phyloP scores from a whole-genome alignment of 2,888 invertebrate species.

The Sericinus montela region DNA sequence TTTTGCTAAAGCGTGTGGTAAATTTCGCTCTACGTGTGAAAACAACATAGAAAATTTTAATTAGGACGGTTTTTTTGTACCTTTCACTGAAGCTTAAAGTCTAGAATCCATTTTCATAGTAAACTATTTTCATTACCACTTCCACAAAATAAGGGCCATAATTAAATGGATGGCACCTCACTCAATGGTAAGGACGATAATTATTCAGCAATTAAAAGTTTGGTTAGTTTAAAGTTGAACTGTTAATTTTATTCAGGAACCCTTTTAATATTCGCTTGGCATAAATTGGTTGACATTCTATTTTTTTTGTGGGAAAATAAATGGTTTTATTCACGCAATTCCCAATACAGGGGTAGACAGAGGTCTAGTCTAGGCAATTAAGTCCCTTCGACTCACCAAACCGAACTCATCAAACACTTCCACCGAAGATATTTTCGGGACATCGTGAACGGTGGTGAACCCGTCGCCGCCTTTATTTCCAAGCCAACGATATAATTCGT shows the following conservation, averaged over 20 bases:
- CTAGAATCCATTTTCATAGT: slow-evolving; percentile 1
- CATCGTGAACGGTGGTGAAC: too few relatives aligned
- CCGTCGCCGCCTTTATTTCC: too few relatives aligned
- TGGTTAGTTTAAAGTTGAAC: slow-evolving; percentile 1
- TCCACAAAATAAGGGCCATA: neutral
- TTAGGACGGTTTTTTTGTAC: neutral
- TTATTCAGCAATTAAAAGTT: slow-evolving; percentile 12
- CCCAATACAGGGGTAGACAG: too few relatives aligned
- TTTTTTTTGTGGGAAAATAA: too few relatives aligned
- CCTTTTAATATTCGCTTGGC: neutral
- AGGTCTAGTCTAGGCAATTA: too few relatives aligned
- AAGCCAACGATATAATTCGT: too few relatives aligned
- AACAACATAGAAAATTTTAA: slow-evolving; percentile 1
- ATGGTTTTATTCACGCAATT: too few relatives aligned
- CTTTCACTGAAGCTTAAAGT: neutral
- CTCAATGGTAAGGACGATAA: neutral
- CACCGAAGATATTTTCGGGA: too few relatives aligned
- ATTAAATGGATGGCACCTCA: slow-evolving; percentile 6
- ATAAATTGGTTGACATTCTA: too few relatives aligned
- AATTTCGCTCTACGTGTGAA: neutral
- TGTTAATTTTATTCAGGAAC: slow-evolving; percentile 4
- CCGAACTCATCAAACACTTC: too few relatives aligned
- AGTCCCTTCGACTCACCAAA: too few relatives aligned
- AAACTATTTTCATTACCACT: slow-evolving; percentile 16
- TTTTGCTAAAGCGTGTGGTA: neutral